Base-by-base conservation (phyloP, 2,113 vertebrate genomes). In the Polyodon spathula region DNA sequence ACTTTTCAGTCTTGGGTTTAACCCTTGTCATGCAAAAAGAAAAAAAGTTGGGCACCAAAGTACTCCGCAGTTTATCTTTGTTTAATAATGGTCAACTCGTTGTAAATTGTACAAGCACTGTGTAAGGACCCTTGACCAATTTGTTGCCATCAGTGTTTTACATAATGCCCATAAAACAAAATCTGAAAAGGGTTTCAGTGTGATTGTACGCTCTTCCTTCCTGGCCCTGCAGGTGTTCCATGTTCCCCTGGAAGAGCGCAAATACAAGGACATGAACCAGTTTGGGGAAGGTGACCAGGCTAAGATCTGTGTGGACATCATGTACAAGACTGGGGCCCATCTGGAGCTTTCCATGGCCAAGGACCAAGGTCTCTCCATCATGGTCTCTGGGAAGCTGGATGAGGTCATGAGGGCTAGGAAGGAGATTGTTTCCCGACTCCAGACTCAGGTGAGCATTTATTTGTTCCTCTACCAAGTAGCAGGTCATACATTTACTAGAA, bases 321-420 rank as follows among this genome's bases (percentile, higher is more conserved):
- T 99, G 96, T 93, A 98, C 68, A 93, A 92, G 80, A 99, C 96
- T 0, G 95, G 95, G 48, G 95, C 96, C 67, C 95, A 99, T 70
- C 84, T 99, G 79, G 96, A 99, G 81, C 88, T 98, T 67, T 99
- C 96, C 75, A 88, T 99, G 9, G 94, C 96, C 1, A 99, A 99
- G 84, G 96, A 99, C 77, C 96, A 99, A 83, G 96, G 96, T 68
- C 95, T 99, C 62, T 99, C 96, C 27, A 99, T 99, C 82, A 99
- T 99, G 96, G 96, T 99, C 63, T 98, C 96, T 63, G 96, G 96
- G 65, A 99, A 99, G 73, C 75, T 94, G 67, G 95, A 99, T 54
- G 92, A 94, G 0, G 96, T 99, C 72, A 99, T 99, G 96, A 99
- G 97, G 77, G 96, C 96, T 76, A 90, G 96, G 16, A 99, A 99